Conservation (phyloP, 2,797 vertebrate genomes). For the Coranthus polyacanthus region DNA sequence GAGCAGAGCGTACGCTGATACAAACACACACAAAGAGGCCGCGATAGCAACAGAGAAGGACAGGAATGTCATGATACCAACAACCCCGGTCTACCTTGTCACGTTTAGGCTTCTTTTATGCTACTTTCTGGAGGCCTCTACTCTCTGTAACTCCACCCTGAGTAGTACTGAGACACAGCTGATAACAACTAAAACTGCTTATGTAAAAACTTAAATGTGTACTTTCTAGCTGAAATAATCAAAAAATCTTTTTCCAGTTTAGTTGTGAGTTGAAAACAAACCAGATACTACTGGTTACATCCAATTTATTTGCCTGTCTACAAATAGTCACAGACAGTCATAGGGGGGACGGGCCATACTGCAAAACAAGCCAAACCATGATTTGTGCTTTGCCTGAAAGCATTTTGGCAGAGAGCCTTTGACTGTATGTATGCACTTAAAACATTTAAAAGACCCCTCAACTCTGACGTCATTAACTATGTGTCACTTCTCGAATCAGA, state of each 20-base stretch:
- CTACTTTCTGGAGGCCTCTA: too few relatives aligned
- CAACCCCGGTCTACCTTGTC: not conserved
- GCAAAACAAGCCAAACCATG: conserved; percentile 7
- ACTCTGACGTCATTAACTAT: not conserved
- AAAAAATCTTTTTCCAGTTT: too few relatives aligned
- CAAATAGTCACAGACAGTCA: conserved; percentile 33
- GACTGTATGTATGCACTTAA: conserved; percentile 11
- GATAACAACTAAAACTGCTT: too few relatives aligned
- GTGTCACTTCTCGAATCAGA: not conserved
- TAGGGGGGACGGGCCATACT: too few relatives aligned
- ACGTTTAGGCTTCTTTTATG: not conserved
- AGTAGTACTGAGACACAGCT: not conserved
- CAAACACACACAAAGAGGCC: not conserved
- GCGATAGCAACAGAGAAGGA: not conserved
- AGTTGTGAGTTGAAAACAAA: too few relatives aligned
- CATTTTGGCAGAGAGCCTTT: conserved; percentile 13
- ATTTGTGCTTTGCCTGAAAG: conserved; percentile 30
- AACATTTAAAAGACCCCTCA: not conserved
- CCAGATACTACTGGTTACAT: not conserved
- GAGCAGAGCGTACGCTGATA: conserved; percentile 24
- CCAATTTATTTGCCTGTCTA: conserved; percentile 11
- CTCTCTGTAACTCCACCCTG: too few relatives aligned
- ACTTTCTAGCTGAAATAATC: not conserved
- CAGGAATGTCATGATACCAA: conserved; percentile 19
- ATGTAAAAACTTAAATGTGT: too few relatives aligned